Conservation (phyloP, 2,797 vertebrate genomes). For the Urocyon cinereoargenteus region DNA sequence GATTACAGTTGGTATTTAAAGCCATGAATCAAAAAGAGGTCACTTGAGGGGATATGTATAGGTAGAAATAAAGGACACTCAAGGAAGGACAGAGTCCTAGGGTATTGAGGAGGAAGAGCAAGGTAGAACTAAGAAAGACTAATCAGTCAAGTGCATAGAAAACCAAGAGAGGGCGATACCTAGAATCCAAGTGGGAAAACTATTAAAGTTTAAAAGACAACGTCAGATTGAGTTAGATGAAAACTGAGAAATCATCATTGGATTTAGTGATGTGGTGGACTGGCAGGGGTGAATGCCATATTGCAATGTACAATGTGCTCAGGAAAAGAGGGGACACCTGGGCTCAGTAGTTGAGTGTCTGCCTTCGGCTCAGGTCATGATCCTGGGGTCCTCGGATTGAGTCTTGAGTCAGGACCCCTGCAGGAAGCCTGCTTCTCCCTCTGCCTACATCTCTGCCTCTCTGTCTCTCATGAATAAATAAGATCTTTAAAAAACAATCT, state of each 20-base stretch:
- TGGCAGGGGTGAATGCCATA: background rate
- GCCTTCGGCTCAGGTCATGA: background rate
- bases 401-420: too few relatives aligned
- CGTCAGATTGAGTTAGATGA: background rate
- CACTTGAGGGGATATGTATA: background rate
- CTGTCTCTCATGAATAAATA: background rate
- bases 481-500: background rate
- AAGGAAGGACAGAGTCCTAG: background rate
- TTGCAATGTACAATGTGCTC: slow-evolving; percentile 4
- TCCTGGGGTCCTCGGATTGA: background rate
- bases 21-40: background rate
- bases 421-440: too few relatives aligned
- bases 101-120: background rate
- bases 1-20: background rate
- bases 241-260: background rate
- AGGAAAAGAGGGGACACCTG: background rate
- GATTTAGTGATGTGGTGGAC: background rate
- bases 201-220: background rate
- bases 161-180: background rate
- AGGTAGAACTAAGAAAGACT: background rate
- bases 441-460: background rate
- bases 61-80: background rate
- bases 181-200: slow-evolving; percentile 16
- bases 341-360: background rate
- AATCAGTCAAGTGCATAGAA: background rate